phyloP scores from a whole-genome alignment of 1,140 invertebrate genomes.

The Mercenaria mercenaria region DNA sequence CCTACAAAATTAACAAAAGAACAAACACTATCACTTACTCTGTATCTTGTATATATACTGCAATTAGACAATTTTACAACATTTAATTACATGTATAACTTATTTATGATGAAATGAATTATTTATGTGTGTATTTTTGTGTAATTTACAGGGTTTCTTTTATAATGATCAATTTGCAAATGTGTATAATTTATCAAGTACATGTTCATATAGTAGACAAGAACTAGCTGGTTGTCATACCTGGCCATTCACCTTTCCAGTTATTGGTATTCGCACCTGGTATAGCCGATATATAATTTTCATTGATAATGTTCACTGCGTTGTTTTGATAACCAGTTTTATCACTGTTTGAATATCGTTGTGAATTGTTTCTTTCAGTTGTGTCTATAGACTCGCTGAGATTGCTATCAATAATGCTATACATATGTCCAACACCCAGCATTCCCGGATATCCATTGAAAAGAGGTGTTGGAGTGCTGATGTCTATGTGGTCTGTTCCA shows the following conservation, averaged over 20 bases:
- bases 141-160: too few relatives aligned
- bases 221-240: neutral
- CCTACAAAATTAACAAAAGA: neutral
- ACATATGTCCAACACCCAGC: slow-evolving; percentile 20
- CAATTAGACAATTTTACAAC: too few relatives aligned
- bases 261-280: slow-evolving; percentile 19
- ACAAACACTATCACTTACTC: too few relatives aligned
- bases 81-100: too few relatives aligned
- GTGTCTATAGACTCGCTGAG: neutral
- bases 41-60: too few relatives aligned
- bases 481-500: neutral
- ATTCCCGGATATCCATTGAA: slow-evolving; percentile 12
- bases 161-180: too few relatives aligned
- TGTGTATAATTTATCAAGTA: too few relatives aligned
- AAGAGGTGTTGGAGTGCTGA: neutral
- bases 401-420: neutral
- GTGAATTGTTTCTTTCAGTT: neutral
- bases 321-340: neutral
- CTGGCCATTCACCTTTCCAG: slow-evolving; percentile 52
- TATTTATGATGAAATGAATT: too few relatives aligned
- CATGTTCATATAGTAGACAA: too few relatives aligned
- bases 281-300: neutral
- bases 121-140: too few relatives aligned
- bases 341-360: neutral
- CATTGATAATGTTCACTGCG: neutral